Evolutionary conservation across 37 sponge, comb jelly and placozoan species (phyloP), one percentile per base, ranked within the genome.

Genomic region (Halisarca cf. caerulea): DNA sequence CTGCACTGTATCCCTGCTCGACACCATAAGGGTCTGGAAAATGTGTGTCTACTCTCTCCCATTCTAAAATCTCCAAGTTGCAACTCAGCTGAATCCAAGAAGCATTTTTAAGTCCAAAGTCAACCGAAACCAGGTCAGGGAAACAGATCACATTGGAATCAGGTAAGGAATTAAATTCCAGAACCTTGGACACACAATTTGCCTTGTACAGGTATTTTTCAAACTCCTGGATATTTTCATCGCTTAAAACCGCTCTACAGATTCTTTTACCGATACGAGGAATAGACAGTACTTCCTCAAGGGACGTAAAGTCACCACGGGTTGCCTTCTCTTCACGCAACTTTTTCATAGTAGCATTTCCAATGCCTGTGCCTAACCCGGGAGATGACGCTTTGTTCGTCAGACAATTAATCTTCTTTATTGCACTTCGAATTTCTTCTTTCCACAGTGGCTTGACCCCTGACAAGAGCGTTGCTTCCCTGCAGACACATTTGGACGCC

Each of bases 191-290:
- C 39, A 40, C 5, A 74, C 7, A 14, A 41, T 41, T 39, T 40
- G 45, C 44, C 41, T 37, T 40, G 44, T 39, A 18, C 15, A 23
- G 1, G 11, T 21, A 37, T 43, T 44, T 41, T 37, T 40, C 42
- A 37, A 41, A 74, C 25, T 74, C 24, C 2, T 2, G 23, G 6
- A 74, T 2, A 15, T 17, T 17, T 23, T 74, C 45, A 8, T 74
- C 45, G 77, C 25, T 14, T 2, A 74, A 14, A 32, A 44, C 18
- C 20, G 17, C 24, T 4, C 38, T 40, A n/a, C 30, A 4, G 8
- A 74, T 2, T 74, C 77, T 74, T 39, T 39, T 74, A 24, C 77
- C 77, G 6, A 37, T 24, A 8, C 77, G 42, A 44, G 77, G 43
- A 8, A 74, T 40, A 24, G 77, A 17, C 0, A 42, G 25, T n/a